These are phyloP conservation scores for Gymnocephalus cernua DNA, from an alignment of 2,113 vertebrate genomes.

Conservation along the genomic window DNA sequence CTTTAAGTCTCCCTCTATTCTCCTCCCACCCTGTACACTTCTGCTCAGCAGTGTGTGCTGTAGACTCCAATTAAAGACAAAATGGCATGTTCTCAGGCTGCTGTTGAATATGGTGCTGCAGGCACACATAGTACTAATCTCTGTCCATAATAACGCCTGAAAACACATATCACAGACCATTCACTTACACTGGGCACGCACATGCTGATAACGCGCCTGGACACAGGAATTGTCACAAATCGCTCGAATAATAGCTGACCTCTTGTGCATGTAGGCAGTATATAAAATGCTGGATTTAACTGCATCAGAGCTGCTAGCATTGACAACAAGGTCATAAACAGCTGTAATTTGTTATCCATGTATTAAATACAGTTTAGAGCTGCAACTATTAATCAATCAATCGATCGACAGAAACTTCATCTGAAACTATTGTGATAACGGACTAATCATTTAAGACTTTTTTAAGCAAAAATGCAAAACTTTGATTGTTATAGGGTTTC, in stretches of 20 bases:
- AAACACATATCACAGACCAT: no score
- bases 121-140: background rate
- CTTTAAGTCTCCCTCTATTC: slow-evolving; percentile 9
- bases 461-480: background rate
- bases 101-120: background rate
- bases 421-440: background rate
- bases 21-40: slow-evolving; percentile 65
- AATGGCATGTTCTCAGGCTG: slow-evolving; percentile 9
- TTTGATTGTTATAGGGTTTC: background rate
- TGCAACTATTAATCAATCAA: background rate
- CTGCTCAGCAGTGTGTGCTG: slow-evolving; percentile 52
- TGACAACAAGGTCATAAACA: no score
- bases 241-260: no score
- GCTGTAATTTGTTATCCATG: no score
- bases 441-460: background rate
- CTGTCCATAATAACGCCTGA: no score
- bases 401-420: background rate
- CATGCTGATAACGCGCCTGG: no score
- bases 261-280: no score
- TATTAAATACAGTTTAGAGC: background rate
- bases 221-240: no score
- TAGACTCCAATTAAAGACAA: background rate
- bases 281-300: no score
- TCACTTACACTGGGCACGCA: no score
- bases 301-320: no score